phyloP scores from a whole-genome alignment of 2,113 vertebrate genomes.

The Embiotoca jacksoni region DNA sequence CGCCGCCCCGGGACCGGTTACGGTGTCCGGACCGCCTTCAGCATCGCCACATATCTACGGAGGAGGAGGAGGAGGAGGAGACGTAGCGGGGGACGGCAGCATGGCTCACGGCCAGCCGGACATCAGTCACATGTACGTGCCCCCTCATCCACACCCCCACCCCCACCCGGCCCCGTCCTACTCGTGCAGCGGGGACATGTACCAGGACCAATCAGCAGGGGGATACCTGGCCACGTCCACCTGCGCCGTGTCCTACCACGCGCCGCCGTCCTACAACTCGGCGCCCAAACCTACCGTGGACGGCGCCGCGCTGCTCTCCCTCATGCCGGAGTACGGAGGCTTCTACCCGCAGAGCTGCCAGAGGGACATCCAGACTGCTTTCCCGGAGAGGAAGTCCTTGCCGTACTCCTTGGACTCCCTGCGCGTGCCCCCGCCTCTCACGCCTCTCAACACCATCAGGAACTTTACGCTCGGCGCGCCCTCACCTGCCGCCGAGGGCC shows the following conservation, averaged over 20 bases:
- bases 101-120: slow-evolving; percentile 90
- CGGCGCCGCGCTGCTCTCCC: slow-evolving; percentile 87
- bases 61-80: slow-evolving; percentile 32
- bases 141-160: slow-evolving; percentile 85
- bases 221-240: slow-evolving; percentile 86
- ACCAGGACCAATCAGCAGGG: slow-evolving; percentile 87
- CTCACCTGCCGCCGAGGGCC: slow-evolving; percentile 72
- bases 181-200: slow-evolving; percentile 89
- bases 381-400: slow-evolving; percentile 90
- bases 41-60: slow-evolving; percentile 80
- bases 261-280: slow-evolving; percentile 86
- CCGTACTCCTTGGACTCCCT: slow-evolving; percentile 90
- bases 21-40: slow-evolving; percentile 76
- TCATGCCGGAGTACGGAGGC: slow-evolving; percentile 91
- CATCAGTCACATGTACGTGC: slow-evolving; percentile 92
- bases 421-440: slow-evolving; percentile 90
- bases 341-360: slow-evolving; percentile 91
- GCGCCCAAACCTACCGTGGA: slow-evolving; percentile 87
- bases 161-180: slow-evolving; percentile 83
- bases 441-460: slow-evolving; percentile 94
- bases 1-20: slow-evolving; percentile 81
- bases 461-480: slow-evolving; percentile 91
- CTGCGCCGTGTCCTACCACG: slow-evolving; percentile 85
- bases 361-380: slow-evolving; percentile 86
- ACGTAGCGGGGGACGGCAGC: slow-evolving; percentile 73